phyloP scores from a whole-genome alignment of 2,113 vertebrate genomes.

The Fukomys damarensis region DNA sequence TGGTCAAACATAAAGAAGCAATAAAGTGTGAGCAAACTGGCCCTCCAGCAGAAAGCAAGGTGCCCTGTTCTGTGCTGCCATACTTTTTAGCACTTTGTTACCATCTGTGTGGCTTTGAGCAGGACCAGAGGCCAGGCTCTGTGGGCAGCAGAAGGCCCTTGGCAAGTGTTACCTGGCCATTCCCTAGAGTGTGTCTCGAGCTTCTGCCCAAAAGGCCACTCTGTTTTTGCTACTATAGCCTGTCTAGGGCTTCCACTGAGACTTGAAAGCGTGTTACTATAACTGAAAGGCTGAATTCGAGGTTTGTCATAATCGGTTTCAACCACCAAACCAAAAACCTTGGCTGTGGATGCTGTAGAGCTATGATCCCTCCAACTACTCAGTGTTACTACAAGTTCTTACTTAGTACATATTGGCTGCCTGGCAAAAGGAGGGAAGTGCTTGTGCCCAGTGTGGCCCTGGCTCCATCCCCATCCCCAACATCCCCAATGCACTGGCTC shows the following conservation, averaged over 20 bases:
- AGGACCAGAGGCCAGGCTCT: neutral
- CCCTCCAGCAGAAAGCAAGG: neutral
- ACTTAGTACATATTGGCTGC: neutral
- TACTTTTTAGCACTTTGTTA: neutral
- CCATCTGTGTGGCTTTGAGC: neutral
- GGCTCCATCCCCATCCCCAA: neutral
- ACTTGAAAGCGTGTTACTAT: neutral
- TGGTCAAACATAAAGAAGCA: slow-evolving; percentile 4
- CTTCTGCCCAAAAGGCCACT: neutral
- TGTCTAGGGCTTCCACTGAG: neutral
- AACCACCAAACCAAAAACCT: neutral
- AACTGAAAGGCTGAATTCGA: neutral
- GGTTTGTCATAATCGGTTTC: neutral
- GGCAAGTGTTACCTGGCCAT: neutral
- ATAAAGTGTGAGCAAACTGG: neutral
- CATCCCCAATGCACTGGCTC: neutral
- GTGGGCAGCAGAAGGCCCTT: neutral
- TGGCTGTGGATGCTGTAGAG: neutral
- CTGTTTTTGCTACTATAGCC: neutral
- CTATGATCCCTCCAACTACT: neutral
- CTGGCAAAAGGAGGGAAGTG: neutral
- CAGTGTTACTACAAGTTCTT: neutral
- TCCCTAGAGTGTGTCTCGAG: neutral
- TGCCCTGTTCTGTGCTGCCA: neutral
- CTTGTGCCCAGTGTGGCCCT: neutral